Base-by-base conservation (phyloP, 2,888 invertebrate genomes). In the Shargacucullia verbasci region DNA sequence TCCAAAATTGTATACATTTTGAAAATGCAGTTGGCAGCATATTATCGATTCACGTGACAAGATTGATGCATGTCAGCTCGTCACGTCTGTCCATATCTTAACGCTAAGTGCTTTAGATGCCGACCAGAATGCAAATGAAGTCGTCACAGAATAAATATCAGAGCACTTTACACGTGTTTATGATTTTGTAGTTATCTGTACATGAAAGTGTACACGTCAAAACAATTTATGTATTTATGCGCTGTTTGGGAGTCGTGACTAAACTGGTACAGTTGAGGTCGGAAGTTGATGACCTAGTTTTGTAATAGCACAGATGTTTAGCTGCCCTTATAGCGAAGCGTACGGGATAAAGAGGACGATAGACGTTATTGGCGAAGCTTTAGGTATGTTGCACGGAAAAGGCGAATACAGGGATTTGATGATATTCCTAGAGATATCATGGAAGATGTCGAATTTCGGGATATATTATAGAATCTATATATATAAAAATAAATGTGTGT, bases 81-180 rank as follows among this genome's bases (percentile, higher is more conserved):
- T 83, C 85, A 83, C 84, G 83, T 79, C 76, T 67, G 56, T 60
- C 64, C 59, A 70, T 88, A 88, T 87, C 88, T 78, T 65, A 76
- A 60, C 70, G 77, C 86, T 91, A 90, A 91, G 90, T 90, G 90
- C 86, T 75, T 75, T 39, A 76, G 83, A 84, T 81, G 83, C 76
- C 70, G 74, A 61, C 70, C 76, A 74, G 86, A 80, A 90, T 89
- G 85, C 82, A 84, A 89, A 90, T 89, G 81, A 87, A 83, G 76
- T 70, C 60, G 70, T 71, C 62, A 33, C 40, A 20, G 63, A 71
- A 70, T 70, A 71, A 67, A 79, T 73, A 70, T 71, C 69, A 65
- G 73, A 71, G 68, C 78, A 77, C 78, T 79, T 81, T 78, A 74
- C 71, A 68, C 72, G 67, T 80, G 79, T 84, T 84, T 84, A 82